phyloP scores from a whole-genome alignment of 2,113 vertebrate species.

The Suricata suricatta region DNA sequence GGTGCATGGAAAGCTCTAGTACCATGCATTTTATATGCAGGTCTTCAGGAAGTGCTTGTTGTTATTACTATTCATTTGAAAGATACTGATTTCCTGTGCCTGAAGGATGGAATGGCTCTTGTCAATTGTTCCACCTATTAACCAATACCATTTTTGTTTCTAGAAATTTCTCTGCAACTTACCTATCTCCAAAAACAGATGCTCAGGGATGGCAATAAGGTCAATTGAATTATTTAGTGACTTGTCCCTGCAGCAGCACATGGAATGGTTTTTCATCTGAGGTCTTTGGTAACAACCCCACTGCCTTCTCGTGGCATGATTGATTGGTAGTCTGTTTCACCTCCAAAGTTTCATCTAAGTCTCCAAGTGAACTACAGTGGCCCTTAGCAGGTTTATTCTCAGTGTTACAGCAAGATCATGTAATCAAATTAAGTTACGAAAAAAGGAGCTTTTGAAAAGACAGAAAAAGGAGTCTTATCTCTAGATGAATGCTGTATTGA shows the following conservation, averaged over 20 bases:
- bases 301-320: neutral
- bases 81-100: neutral
- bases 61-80: constrained; percentile 3
- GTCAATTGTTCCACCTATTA: neutral
- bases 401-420: neutral
- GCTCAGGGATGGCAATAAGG: neutral
- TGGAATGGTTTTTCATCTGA: neutral
- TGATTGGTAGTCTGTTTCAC: neutral
- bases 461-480: neutral
- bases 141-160: neutral
- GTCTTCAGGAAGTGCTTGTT: neutral
- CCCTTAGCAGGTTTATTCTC: neutral
- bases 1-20: neutral
- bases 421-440: neutral
- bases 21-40: neutral
- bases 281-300: neutral
- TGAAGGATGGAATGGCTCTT: neutral
- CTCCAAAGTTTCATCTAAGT: neutral
- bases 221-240: neutral
- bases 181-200: neutral
- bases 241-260: neutral
- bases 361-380: neutral
- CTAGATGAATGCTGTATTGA: neutral
- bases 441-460: neutral
- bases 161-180: neutral